Percentiles rank a stretch among this genome's conserved stretches.
phyloP scores from a whole-genome alignment of 2,113 vertebrate species.

The Bufo gargarizans region DNA sequence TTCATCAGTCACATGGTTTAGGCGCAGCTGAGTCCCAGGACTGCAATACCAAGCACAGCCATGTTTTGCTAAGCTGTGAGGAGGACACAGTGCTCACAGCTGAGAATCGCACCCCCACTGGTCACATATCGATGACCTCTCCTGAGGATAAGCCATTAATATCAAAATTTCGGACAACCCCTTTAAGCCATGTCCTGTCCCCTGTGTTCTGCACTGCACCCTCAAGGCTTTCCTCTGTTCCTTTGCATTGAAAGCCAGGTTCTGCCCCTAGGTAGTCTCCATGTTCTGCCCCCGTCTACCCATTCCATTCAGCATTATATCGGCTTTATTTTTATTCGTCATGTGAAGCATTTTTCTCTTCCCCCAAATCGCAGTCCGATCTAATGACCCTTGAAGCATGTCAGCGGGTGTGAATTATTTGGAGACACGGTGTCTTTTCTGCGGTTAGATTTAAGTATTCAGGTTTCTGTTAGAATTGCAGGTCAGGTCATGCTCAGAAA shows the following conservation, averaged over 20 bases:
- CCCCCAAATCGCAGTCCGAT: conserved; percentile 61
- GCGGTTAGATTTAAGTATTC: conserved; percentile 64
- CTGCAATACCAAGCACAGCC: too few relatives aligned
- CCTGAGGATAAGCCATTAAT: too few relatives aligned
- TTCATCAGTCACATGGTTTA: too few relatives aligned
- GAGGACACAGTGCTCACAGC: too few relatives aligned
- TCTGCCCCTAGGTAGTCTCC: not conserved
- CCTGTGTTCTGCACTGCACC: not conserved
- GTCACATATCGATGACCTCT: too few relatives aligned
- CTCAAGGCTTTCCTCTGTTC: not conserved
- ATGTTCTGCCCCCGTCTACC: not conserved
- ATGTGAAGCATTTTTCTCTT: conserved; percentile 27
- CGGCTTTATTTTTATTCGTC: conserved; percentile 49
- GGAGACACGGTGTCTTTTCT: conserved; percentile 69
- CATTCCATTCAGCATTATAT: not conserved
- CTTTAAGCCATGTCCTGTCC: not conserved
- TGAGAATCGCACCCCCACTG: too few relatives aligned
- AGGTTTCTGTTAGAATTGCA: conserved; percentile 71
- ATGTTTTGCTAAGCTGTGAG: too few relatives aligned
- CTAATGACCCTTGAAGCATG: conserved; percentile 68
- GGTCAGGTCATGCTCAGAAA: conserved; percentile 70
- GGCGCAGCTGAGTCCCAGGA: too few relatives aligned
- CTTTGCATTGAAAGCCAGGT: not conserved
- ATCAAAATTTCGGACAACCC: too few relatives aligned
- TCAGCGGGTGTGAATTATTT: conserved; percentile 68